Conservation (phyloP, 2,797 vertebrate genomes). For the Halcyon chelicuti region DNA sequence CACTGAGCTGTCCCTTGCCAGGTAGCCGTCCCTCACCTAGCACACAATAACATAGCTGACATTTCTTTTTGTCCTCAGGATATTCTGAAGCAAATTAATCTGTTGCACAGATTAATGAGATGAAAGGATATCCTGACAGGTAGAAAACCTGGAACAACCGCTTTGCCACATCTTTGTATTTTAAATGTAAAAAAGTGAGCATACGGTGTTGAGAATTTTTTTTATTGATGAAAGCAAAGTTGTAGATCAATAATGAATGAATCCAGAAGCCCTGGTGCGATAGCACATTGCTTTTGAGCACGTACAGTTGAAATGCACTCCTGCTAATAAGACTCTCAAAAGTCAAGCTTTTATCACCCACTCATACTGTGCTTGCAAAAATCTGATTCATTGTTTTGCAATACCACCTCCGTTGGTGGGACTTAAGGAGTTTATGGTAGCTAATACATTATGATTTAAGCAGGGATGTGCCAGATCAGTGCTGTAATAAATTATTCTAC, state of each 20-base stretch:
- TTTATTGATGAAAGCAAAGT: background rate
- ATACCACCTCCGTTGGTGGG: background rate
- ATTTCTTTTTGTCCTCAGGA: background rate
- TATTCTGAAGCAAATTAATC: background rate
- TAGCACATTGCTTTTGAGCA: background rate
- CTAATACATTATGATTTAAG: background rate
- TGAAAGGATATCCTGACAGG: background rate
- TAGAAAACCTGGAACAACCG: background rate
- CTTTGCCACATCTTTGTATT: background rate
- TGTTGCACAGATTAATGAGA: background rate
- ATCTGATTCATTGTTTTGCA: background rate
- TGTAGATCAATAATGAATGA: background rate
- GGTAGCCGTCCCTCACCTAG: background rate
- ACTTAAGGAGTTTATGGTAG: background rate
- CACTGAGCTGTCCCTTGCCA: background rate
- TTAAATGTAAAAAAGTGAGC: background rate
- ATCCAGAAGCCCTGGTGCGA: background rate
- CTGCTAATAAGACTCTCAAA: background rate
- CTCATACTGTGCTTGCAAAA: background rate
- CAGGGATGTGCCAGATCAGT: background rate
- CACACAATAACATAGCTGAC: background rate
- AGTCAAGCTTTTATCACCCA: conserved; percentile 10
- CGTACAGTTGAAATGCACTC: background rate
- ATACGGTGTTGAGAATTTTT: background rate
- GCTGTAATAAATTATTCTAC: background rate